These are phyloP conservation scores for Brachionus plicatilis DNA, from an alignment of 1,140 invertebrate genomes.

Conservation along the genomic window DNA sequence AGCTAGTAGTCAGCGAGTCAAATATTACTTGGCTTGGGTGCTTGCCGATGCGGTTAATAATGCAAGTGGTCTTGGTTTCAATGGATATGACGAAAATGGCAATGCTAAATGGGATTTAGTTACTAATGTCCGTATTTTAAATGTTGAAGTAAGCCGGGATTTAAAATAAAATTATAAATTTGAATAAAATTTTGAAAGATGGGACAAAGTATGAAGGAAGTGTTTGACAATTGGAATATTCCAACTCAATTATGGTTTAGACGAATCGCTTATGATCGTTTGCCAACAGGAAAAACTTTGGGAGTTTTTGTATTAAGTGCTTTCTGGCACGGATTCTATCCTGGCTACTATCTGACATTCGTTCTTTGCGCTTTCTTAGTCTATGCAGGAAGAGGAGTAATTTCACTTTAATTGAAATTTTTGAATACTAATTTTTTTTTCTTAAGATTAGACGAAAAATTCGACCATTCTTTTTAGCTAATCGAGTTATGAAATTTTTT, in stretches of 20 bases:
- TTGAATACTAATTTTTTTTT: not conserved
- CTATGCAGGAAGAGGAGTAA: slow-evolving; percentile 56
- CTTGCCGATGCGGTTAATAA: slow-evolving; percentile 84
- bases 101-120: slow-evolving; percentile 77
- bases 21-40: slow-evolving; percentile 93
- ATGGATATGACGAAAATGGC: slow-evolving; percentile 66
- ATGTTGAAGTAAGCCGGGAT: slow-evolving; percentile 70
- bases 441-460: slow-evolving; percentile 64
- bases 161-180: too few species aligned
- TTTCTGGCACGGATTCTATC: slow-evolving; percentile 92
- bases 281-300: slow-evolving; percentile 57
- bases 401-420: not conserved
- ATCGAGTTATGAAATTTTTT: slow-evolving; percentile 62
- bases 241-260: slow-evolving; percentile 76
- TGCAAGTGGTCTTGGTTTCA: slow-evolving; percentile 83
- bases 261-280: slow-evolving; percentile 76
- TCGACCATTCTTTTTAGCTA: slow-evolving; percentile 69
- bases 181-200: slow-evolving; percentile 58
- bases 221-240: slow-evolving; percentile 83
- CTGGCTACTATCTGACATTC: slow-evolving; percentile 94
- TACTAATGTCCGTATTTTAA: slow-evolving; percentile 79
- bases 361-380: slow-evolving; percentile 79
- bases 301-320: slow-evolving; percentile 81
- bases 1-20: slow-evolving; percentile 67
- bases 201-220: slow-evolving; percentile 69